These are phyloP conservation scores for Sialia sialis DNA, from an alignment of 2,113 vertebrate genomes.

Conservation along the genomic window DNA sequence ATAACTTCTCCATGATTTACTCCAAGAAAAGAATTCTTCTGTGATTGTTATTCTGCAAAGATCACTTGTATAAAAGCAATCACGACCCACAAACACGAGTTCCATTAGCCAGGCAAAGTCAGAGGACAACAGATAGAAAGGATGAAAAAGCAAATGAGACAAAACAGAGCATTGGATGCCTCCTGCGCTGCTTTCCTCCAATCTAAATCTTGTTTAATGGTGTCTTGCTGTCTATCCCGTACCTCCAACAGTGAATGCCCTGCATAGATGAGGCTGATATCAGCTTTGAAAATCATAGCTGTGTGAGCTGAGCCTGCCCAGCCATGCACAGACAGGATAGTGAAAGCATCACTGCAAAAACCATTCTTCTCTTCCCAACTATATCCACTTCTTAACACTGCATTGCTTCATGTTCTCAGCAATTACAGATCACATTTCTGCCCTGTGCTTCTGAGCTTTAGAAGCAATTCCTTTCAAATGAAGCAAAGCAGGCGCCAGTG, in stretches of 20 bases:
- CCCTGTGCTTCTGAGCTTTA: neutral
- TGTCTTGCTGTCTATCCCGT: neutral
- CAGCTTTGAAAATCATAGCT: neutral
- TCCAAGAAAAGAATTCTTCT: neutral
- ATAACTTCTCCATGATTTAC: neutral
- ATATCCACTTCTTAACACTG: neutral
- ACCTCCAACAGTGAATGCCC: neutral
- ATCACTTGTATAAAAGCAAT: neutral
- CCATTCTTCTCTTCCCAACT: neutral
- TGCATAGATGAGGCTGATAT: neutral
- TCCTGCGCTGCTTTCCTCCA: neutral
- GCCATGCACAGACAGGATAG: neutral
- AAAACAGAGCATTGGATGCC: neutral
- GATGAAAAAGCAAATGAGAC: neutral
- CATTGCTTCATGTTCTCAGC: neutral
- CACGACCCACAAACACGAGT: neutral
- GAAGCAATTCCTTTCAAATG: neutral
- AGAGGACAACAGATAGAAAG: fast-evolving
- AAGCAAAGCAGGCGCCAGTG: neutral
- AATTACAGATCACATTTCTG: neutral
- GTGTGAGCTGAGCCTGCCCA: neutral
- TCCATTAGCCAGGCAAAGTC: neutral
- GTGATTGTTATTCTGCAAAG: neutral
- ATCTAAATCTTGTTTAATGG: neutral
- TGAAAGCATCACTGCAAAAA: neutral